These are phyloP conservation scores for Azemiops feae DNA, from an alignment of 2,113 vertebrate genomes.

Conservation along the genomic window DNA sequence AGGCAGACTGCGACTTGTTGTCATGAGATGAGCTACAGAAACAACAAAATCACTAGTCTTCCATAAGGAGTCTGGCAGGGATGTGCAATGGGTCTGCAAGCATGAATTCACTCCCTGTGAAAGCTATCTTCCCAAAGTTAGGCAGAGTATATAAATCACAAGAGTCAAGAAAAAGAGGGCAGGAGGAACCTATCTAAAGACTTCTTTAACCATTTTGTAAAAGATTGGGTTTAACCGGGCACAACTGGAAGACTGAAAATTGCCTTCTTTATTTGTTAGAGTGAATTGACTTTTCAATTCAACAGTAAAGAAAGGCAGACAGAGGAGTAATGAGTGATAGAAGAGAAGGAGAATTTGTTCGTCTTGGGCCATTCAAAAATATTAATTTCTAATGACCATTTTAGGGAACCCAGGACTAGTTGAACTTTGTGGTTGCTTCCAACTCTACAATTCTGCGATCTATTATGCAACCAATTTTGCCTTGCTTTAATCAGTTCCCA, in stretches of 20 bases:
- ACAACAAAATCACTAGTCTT: conserved; percentile 91
- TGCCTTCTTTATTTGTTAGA: background rate
- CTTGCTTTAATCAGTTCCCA: background rate
- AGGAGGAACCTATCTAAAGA: background rate
- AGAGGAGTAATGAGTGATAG: background rate
- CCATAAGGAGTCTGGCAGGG: conserved; percentile 68
- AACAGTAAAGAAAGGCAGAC: background rate
- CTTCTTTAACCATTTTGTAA: background rate
- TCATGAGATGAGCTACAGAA: conserved; percentile 68
- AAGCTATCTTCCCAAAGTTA: background rate
- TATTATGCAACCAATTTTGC: background rate
- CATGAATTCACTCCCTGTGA: background rate
- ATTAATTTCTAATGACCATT: background rate
- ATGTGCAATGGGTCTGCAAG: background rate
- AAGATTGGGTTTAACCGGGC: background rate
- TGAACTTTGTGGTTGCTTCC: background rate
- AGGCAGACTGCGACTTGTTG: conserved; percentile 86
- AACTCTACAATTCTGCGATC: background rate
- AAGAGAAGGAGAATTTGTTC: background rate
- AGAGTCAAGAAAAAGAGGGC: background rate
- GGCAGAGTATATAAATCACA: background rate
- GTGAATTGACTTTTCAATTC: background rate
- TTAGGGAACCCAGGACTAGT: background rate
- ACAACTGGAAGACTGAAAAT: background rate
- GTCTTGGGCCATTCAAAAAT: background rate